Evolutionary conservation across 2,797 vertebrate genomes (phyloP), one percentile per base, ranked within the genome.

Genomic region (Carduelis carduelis): DNA sequence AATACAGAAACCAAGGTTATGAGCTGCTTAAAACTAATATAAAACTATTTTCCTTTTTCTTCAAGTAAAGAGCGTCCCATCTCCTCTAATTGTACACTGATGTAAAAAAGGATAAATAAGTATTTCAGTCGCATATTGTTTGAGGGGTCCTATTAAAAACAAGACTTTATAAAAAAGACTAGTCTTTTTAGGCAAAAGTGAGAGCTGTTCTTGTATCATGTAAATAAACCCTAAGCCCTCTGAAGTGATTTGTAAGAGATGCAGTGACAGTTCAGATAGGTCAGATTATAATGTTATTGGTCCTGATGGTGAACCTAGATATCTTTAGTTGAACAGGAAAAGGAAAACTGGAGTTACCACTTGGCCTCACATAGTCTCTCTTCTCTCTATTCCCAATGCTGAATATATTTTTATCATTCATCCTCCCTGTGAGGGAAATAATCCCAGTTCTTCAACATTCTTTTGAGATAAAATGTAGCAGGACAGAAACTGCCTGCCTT

Each of bases 381-480:
- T 44, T 72, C 32, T 81, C 18, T 49, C 3, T 10, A 37, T 8
- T 72, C 57, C 59, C 4, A 69, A 35, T 8, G 6, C 30, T 47
- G 30, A 32, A 68, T 28, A 30, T 30, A 66, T 12, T 72, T 80
- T 63, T 46, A 44, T 75, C 23, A 47, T 52, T 83, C 20, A 61
- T 60, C 11, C 16, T 52, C 41, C 47, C 14, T 63, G 7, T 39
- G 61, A 82, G 17, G 28, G 53, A 84, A 81, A 72, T 0, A 0
- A 76, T 76, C 14, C 14, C 49, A 35, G 41, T 66, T 76, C 56
- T 69, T 83, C 27, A 63, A 34, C 35, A 52, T 46, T 63, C 9
- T 87, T 82, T 61, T 61, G 18, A 83, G 14, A n/a, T 20, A 71
- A 90, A 94, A 83, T 32, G 35, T 55, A 75, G 49, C 35, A 53